phyloP scores from a whole-genome alignment of 2,797 vertebrate genomes.

The Melanotaenia parkinsoni region DNA sequence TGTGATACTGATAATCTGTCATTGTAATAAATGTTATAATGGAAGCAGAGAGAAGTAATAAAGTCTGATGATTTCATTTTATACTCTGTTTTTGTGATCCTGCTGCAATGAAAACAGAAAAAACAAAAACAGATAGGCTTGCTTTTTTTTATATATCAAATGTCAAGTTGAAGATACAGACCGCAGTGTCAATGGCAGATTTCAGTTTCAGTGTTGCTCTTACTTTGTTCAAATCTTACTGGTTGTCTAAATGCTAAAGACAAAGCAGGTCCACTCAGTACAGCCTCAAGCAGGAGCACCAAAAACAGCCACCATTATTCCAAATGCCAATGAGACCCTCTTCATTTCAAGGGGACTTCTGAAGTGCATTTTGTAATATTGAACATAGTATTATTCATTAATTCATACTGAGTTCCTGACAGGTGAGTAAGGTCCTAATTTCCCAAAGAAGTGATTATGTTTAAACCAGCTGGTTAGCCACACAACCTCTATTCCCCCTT shows the following conservation, averaged over 20 bases:
- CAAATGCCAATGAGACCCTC: conserved; percentile 47
- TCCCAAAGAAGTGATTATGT: conserved; percentile 46
- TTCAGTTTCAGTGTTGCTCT: neutral
- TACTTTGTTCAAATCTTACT: neutral
- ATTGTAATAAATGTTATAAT: neutral
- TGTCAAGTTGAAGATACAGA: neutral
- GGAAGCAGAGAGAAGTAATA: neutral
- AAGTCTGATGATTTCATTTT: neutral
- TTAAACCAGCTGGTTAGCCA: conserved; percentile 49
- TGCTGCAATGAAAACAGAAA: neutral
- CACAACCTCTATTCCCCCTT: conserved; percentile 13
- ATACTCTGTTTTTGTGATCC: neutral
- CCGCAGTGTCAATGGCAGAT: too few species aligned
- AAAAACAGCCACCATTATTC: conserved; percentile 35
- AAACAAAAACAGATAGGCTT: neutral
- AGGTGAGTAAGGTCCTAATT: conserved; percentile 19
- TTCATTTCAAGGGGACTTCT: conserved; percentile 12
- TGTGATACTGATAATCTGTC: neutral
- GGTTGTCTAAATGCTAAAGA: conserved; percentile 40
- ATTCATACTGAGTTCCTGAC: conserved; percentile 20
- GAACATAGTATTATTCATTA: conserved; percentile 25
- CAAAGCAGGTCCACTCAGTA: conserved; percentile 28
- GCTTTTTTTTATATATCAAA: neutral
- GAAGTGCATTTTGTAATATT: conserved; percentile 10
- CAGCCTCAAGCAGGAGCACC: conserved; percentile 23